Evolutionary conservation across 2,113 vertebrate species (phyloP), one percentile per base, ranked within the genome.

Genomic region (Poeciliopsis turrubarensis): DNA sequence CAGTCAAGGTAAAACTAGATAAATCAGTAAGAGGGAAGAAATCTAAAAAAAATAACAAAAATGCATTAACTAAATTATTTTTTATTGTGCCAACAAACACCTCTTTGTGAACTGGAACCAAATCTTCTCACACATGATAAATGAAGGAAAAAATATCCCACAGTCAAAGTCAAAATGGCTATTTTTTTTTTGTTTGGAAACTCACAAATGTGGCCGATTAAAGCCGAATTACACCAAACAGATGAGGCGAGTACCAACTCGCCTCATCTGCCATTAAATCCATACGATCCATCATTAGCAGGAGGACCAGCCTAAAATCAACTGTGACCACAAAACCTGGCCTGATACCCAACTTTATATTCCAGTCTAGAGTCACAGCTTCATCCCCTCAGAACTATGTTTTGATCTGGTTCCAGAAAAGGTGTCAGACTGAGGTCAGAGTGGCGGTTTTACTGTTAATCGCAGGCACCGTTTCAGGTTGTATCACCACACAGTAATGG

Each of bases 371-470:
- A 15, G 75, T 89, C 78, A 75, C 87, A 85, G 22, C 60, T 77
- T 80, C 84, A 66, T 66, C 76, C 51, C 26, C 25, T 8, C 39
- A 13, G 65, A 66, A 74, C 68, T 32, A 12, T 68, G 54, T 69
- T 84, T 83, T 90, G 77, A 86, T 84, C 77, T 54, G 0, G 8
- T 70, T 39, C 75, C 62, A 29, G 32, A 86, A 72, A 79, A 89
- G 80, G 69, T 68, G 71, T 44, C 80, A 81, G 8, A 61, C 75
- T 19, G 47, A 75, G 64, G 57, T 62, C 66, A 61, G 25, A 11
- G 37, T 51, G 75, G 80, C 71, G 41, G 74, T 51, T 66, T 88
- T 86, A 92, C 89, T 77, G 84, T 92, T 89, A 92, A 91, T 73
- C 72, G 76, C 44, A 29, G 25, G 70, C 32, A 39, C 9, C 34